Evolutionary conservation across 2,888 invertebrate species (phyloP).

Genomic region (Girardia tigrina): DNA sequence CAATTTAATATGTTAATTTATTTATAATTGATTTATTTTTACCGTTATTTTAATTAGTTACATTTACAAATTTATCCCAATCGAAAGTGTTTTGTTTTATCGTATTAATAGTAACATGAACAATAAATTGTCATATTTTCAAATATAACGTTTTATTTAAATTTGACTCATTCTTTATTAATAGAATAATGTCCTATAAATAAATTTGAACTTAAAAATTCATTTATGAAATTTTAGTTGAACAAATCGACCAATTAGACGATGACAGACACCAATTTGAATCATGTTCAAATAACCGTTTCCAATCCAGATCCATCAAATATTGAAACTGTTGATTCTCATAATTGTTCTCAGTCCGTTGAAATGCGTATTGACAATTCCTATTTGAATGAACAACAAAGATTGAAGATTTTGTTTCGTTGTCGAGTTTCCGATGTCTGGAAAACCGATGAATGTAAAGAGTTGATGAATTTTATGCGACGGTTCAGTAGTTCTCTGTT

Average conservation of each 20-base stretch:
- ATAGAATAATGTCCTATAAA: no score
- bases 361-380: slow-evolving; percentile 11
- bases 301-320: neutral
- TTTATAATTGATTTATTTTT: no score
- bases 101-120: no score
- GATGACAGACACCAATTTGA: neutral
- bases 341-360: neutral
- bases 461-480: slow-evolving; percentile 12
- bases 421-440: neutral
- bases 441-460: neutral
- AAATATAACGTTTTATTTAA: no score
- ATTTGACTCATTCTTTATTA: no score
- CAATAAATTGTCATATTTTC: no score
- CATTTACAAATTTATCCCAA: no score
- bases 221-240: no score
- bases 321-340: neutral
- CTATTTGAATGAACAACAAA: neutral
- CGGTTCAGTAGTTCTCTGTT: neutral
- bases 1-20: no score
- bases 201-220: no score
- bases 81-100: no score
- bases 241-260: neutral
- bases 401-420: neutral
- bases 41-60: no score
- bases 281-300: neutral